phyloP scores from a whole-genome alignment of 30 jellyfish, hydroid and myxozoan genomes.

The Clytia hemisphaerica region DNA sequence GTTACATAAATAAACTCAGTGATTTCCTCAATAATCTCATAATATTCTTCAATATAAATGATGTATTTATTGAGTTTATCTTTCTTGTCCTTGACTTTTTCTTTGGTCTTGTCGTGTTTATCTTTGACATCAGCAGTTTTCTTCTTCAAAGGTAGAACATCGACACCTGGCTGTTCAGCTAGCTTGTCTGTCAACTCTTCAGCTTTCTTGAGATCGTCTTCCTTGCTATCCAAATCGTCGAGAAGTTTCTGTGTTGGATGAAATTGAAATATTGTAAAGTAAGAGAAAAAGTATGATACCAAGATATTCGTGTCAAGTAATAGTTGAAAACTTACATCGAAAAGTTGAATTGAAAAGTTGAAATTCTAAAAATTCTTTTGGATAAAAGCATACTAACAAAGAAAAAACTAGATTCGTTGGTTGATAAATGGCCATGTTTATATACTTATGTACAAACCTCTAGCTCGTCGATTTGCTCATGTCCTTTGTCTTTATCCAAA shows the following conservation, averaged over 20 bases:
- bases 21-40: constrained; percentile 43
- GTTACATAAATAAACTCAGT: constrained; percentile 13
- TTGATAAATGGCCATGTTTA: not conserved
- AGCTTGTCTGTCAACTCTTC: constrained; percentile 12
- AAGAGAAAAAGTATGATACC: not conserved
- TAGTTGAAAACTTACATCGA: not conserved
- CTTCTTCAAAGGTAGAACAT: not conserved
- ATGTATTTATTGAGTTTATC: constrained; percentile 30
- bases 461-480: constrained; percentile 36
- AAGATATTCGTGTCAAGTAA: not conserved
- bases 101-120: constrained; percentile 40
- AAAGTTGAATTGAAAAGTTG: too few species aligned
- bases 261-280: too few species aligned
- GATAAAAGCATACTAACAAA: too few species aligned
- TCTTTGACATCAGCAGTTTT: constrained; percentile 35
- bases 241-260: constrained; percentile 56
- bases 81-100: constrained; percentile 32
- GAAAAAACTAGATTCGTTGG: too few species aligned
- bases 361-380: too few species aligned
- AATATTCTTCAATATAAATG: constrained; percentile 38
- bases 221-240: constrained; percentile 37
- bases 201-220: constrained; percentile 44
- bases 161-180: not conserved
- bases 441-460: constrained; percentile 27
- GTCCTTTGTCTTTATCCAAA: constrained; percentile 39